These are phyloP conservation scores for Morinoia aosen DNA, from an alignment of 2,888 invertebrate genomes.

Conservation along the genomic window DNA sequence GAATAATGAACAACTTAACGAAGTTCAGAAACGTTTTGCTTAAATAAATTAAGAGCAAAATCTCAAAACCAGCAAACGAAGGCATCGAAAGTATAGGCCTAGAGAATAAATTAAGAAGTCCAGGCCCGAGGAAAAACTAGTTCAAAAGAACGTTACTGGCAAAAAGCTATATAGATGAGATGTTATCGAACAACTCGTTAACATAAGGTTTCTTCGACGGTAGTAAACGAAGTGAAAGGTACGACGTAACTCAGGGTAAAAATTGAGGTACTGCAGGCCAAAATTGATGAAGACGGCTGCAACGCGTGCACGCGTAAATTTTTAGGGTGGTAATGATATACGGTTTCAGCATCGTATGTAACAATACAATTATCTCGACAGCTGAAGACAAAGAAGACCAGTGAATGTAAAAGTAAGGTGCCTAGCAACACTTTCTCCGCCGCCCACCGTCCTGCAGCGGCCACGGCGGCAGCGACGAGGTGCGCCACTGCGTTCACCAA, in stretches of 20 bases:
- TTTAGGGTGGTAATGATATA: background rate
- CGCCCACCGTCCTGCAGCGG: background rate
- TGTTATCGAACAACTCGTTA: background rate
- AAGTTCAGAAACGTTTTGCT: background rate
- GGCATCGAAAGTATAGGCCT: background rate
- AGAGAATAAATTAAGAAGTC: background rate
- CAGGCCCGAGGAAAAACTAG: background rate
- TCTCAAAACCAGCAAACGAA: background rate
- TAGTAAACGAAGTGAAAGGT: background rate
- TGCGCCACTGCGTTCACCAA: background rate
- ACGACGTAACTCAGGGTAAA: background rate
- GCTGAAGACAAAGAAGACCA: background rate
- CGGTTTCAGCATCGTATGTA: background rate
- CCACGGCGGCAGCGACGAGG: background rate
- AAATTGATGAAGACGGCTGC: background rate
- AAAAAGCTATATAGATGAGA: background rate
- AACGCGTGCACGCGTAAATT: background rate
- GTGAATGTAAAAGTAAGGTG: background rate
- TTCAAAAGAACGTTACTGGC: background rate
- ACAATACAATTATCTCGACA: background rate
- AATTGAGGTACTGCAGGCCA: background rate
- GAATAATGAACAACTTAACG: background rate
- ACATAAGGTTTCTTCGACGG: background rate
- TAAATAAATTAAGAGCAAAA: background rate
- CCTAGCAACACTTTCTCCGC: background rate